These are phyloP conservation scores for Onthophagus sagittarius DNA, from an alignment of 2,888 invertebrate species.

Conservation along the genomic window DNA sequence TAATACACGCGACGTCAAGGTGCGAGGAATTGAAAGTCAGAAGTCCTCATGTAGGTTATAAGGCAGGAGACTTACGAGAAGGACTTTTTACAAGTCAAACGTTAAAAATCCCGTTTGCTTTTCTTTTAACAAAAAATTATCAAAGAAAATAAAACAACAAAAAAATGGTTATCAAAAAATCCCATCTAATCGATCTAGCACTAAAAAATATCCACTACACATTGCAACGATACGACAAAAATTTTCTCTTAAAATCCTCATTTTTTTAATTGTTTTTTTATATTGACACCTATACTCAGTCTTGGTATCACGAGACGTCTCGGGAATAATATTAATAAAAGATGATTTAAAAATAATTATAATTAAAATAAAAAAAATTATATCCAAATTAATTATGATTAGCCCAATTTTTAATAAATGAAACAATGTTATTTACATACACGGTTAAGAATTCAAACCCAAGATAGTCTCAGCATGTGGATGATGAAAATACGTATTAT, in stretches of 20 bases:
- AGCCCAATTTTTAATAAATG: no score
- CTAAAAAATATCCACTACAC: constrained; percentile 5
- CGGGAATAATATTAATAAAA: constrained; percentile 10
- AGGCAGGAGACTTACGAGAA: constrained; percentile 27
- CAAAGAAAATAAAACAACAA: neutral
- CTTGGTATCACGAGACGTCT: constrained; percentile 28
- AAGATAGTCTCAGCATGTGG: neutral
- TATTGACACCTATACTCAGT: constrained; percentile 39
- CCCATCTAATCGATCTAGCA: neutral
- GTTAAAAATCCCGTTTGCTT: constrained; percentile 5
- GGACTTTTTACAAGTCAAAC: constrained; percentile 3
- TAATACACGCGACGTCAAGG: constrained; percentile 10
- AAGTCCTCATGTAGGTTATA: constrained; percentile 46
- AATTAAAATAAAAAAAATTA: constrained; percentile 17
- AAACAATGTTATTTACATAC: constrained; percentile 13
- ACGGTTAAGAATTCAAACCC: constrained; percentile 17
- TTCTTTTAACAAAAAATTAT: constrained; percentile 7
- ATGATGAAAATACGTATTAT: constrained; percentile 17
- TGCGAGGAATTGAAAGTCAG: constrained; percentile 42
- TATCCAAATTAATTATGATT: constrained; percentile 15
- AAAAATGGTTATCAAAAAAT: constrained; percentile 2
- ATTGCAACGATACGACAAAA: constrained; percentile 11
- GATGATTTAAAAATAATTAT: neutral
- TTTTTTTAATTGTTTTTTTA: constrained; percentile 25
- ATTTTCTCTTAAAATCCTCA: constrained; percentile 18